These are phyloP conservation scores for Salvator merianae DNA, from an alignment of 2,113 vertebrate species.

Conservation along the genomic window DNA sequence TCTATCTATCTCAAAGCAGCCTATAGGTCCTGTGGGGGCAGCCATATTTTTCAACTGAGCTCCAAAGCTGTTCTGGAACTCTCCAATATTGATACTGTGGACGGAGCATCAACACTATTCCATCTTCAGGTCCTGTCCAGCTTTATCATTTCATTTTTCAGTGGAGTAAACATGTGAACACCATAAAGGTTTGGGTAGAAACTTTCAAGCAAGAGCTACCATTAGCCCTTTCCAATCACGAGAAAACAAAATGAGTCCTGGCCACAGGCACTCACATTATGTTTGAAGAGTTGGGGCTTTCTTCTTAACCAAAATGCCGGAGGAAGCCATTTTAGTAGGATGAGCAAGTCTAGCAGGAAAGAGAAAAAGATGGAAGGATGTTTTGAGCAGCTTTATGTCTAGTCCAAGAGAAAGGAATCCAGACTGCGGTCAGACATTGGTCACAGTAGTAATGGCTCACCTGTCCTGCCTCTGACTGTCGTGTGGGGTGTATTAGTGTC, in stretches of 20 bases:
- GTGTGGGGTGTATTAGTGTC: conserved; percentile 48
- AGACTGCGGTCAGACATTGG: conserved; percentile 79
- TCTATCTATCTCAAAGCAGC: too few relatives aligned
- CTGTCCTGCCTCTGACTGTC: conserved; percentile 71
- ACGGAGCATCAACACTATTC: too few relatives aligned
- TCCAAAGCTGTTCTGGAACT: too few relatives aligned
- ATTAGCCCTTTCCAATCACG: not conserved
- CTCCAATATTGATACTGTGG: too few relatives aligned
- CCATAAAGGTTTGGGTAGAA: too few relatives aligned
- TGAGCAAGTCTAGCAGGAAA: not conserved
- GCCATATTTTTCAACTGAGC: too few relatives aligned
- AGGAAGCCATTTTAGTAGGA: not conserved
- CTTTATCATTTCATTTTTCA: too few relatives aligned
- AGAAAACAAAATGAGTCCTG: not conserved
- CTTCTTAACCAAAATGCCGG: not conserved
- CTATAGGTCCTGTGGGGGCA: too few relatives aligned
- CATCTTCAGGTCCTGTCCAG: too few relatives aligned
- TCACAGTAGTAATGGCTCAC: conserved; percentile 82
- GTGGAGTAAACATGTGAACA: too few relatives aligned
- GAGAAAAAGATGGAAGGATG: not conserved
- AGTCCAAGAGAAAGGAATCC: conserved; percentile 68
- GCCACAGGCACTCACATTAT: not conserved
- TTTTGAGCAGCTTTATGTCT: conserved; percentile 25
- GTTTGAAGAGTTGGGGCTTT: not conserved
- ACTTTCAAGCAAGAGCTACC: not conserved